Base-by-base conservation (phyloP, 2,113 vertebrate species). In the Serinus canaria region DNA sequence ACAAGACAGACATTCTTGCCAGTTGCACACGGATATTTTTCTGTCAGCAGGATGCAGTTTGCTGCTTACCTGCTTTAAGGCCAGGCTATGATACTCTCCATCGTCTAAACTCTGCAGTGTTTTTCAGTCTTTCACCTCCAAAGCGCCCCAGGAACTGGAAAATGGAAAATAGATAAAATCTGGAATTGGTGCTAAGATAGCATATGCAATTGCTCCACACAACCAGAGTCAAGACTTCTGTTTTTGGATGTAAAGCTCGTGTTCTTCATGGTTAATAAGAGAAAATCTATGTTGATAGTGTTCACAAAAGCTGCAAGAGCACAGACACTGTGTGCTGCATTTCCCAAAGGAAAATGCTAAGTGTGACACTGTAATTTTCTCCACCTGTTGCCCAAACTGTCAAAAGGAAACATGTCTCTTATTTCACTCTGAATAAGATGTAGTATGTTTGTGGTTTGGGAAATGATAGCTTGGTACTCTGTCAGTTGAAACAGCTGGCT, bases 381-480 rank as follows among this genome's bases (percentile, higher is more conserved):
- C 64, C 90, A 94, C 90, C 95, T 97, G 92, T 83, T 91, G 44
- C 79, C 44, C 60, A 83, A 96, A 95, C 89, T 85, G 70, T 83
- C 81, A 94, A 67, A 90, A 94, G 75, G 90, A 94, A 96, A 56
- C 68, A 30, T 0, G 0, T 83, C 78, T 96, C 90, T 90, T n/a
- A 60, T 96, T 96, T 95, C 83, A 31, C n/a, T 90, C 35, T 81
- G 94, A 95, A 68, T 86, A 82, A 94, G 91, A 83, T 28, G 77
- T 33, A 75, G 69, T 21, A 15, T 86, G 79, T 78, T 44, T 92
- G 87, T 91, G 94, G 95, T 96, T 81, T 94, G 87, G 72, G 88
- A 96, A 86, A 86, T 28, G 88, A 81, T 86, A 76, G 76, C 47
- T 91, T 47, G 64, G 25, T 59, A 63, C 74, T 92, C 59, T 83